These are phyloP conservation scores for Perca flavescens DNA, from an alignment of 2,113 vertebrate species.

Conservation along the genomic window DNA sequence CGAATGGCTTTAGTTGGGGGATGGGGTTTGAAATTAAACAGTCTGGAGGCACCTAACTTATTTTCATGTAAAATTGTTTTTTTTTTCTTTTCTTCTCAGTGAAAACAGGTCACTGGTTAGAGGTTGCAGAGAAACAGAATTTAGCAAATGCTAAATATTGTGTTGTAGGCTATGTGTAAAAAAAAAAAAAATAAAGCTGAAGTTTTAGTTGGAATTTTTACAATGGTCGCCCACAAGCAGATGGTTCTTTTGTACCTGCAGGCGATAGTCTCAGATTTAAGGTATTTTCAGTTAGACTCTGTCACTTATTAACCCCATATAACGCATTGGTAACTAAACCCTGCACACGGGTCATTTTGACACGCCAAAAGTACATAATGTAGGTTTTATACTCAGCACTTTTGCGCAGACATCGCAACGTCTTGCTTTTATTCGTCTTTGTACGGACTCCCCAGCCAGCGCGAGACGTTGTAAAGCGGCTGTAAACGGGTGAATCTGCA, in stretches of 20 bases:
- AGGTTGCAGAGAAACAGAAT: background rate
- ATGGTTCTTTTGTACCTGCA: conserved; percentile 79
- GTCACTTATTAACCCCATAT: conserved; percentile 70
- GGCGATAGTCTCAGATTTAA: conserved; percentile 57
- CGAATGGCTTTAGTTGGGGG: conserved; percentile 78
- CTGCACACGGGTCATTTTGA: background rate
- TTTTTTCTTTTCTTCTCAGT: background rate
- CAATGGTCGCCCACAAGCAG: conserved; percentile 65
- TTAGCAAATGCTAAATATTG: fast-evolving
- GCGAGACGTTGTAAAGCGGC: conserved; percentile 39
- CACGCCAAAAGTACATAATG: conserved; percentile 59
- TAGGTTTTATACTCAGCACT: conserved; percentile 19
- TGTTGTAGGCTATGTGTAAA: no score
- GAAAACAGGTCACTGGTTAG: background rate
- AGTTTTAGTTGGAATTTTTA: conserved; percentile 31
- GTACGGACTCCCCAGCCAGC: conserved; percentile 50
- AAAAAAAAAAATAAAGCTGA: background rate
- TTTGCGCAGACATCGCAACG: conserved; percentile 28
- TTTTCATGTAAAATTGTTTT: background rate
- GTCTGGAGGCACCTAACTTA: conserved; percentile 50
- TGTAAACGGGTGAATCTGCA: conserved; percentile 53
- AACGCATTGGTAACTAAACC: conserved; percentile 48
- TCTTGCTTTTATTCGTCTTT: conserved; percentile 61
- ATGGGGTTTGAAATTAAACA: conserved; percentile 66
- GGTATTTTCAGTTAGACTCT: conserved; percentile 5